Evolutionary conservation across 2,888 invertebrate genomes (phyloP).

Genomic region (Pachliopta kotzebuea): DNA sequence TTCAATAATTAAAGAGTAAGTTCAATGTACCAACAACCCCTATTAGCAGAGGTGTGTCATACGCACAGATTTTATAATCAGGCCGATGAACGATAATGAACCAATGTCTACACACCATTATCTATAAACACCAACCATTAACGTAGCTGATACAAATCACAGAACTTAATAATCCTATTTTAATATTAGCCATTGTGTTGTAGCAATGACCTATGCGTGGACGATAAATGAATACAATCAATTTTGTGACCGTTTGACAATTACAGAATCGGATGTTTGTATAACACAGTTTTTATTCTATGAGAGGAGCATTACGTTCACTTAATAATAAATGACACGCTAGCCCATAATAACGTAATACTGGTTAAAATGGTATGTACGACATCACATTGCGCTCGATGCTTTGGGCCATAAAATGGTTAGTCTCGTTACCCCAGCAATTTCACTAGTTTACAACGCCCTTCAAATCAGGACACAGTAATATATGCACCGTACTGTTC

Average conservation of each 20-base stretch:
- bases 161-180: background rate
- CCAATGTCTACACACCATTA: slow-evolving; percentile 13
- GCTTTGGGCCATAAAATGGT: no score
- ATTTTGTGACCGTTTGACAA: background rate
- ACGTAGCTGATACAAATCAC: background rate
- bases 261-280: background rate
- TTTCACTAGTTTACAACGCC: no score
- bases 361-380: no score
- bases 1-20: slow-evolving; percentile 3
- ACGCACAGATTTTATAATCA: slow-evolving; percentile 11
- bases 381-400: no score
- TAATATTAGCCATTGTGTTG: slow-evolving; percentile 4
- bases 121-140: slow-evolving; percentile 10
- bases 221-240: background rate
- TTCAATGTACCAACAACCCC: slow-evolving; percentile 21
- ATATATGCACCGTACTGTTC: no score
- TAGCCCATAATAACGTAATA: no score
- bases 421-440: no score
- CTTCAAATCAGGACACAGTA: no score
- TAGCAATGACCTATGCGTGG: background rate
- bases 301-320: no score
- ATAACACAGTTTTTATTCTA: no score
- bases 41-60: slow-evolving; percentile 6
- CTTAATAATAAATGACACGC: no score
- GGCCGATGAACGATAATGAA: slow-evolving; percentile 19